These are phyloP conservation scores for Eucriotettix oculatus DNA, from an alignment of 2,888 invertebrate species.

Conservation along the genomic window DNA sequence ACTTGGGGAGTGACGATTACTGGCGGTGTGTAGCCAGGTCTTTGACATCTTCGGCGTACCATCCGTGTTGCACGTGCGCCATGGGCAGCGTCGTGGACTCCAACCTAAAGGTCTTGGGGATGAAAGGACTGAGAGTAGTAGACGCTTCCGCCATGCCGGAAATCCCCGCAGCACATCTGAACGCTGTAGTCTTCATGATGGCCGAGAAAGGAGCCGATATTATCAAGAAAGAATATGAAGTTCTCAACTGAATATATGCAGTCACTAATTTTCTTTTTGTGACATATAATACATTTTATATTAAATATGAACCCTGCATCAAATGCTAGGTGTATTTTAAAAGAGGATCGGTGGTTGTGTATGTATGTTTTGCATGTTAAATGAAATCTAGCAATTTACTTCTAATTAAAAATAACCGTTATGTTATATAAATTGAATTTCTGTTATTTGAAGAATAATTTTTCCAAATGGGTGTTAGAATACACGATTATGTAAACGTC, in stretches of 20 bases:
- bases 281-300: too few species aligned
- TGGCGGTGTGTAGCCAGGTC: slow-evolving; percentile 49
- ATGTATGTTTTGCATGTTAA: too few species aligned
- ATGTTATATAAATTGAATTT: too few species aligned
- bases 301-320: too few species aligned
- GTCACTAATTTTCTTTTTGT: too few species aligned
- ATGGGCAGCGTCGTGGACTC: slow-evolving; percentile 10
- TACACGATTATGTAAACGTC: too few species aligned
- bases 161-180: slow-evolving; percentile 22
- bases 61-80: slow-evolving; percentile 21
- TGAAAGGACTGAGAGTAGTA: slow-evolving; percentile 21
- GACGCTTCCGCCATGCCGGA: slow-evolving; percentile 24
- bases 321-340: too few species aligned
- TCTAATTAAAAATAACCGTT: too few species aligned
- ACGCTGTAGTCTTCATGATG: slow-evolving; percentile 23
- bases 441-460: too few species aligned
- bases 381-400: too few species aligned
- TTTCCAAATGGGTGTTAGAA: too few species aligned
- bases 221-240: slow-evolving; percentile 36
- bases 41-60: slow-evolving; percentile 51
- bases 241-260: neutral
- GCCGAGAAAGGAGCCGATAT: slow-evolving; percentile 24
- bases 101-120: slow-evolving; percentile 16
- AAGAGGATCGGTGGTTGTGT: too few species aligned
- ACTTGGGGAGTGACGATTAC: slow-evolving; percentile 45